Base-by-base conservation (phyloP, 2,113 vertebrate species). In the Phyllopteryx taeniolatus region DNA sequence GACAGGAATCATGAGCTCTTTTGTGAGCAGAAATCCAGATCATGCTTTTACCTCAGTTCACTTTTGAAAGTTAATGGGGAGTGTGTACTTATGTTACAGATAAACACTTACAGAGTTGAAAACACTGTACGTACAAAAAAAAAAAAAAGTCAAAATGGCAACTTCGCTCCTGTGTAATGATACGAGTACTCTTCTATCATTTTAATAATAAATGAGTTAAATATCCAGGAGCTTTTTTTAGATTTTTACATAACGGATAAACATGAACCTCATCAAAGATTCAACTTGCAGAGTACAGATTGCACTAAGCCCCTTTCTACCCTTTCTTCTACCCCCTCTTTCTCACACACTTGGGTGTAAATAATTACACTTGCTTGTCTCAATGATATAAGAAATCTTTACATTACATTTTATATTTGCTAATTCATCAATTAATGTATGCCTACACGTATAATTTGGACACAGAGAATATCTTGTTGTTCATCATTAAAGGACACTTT, bases 121-220 rank as follows among this genome's bases (percentile, higher is more conserved):
- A 51, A 68, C 6, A 12, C 8, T 67, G 20, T 13, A 62, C 60
- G 19, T 19, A 39, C 13, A 62, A 57, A 15, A 51, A 51, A 54
- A 78, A 54, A 27, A 17, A 59, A 64, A 61, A 53, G 27, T 68
- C 0, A 61, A 61, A 53, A 57, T 66, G 22, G 61, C 0, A 51
- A 13, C 10, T 64, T 53, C 19, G 31, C 15, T 68, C 66, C 31
- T 39, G 17, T 53, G 47, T n/a, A 19, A 19, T 39, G 31, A 33
- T 35, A 20, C 33, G 46, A 68, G 4, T 46, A 47, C 4, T 33
- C 67, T 43, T 64, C 44, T 44, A 56, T 62, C 42, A 27, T 7
- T 64, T 68, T 1, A 53, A 1, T 61, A 27, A 72, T 78, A 66
- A 15, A 56, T 56, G n/a, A 56, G 53, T 60, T 17, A 68, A 66